Conservation (phyloP, 2,113 vertebrate genomes). For the Parus major region DNA sequence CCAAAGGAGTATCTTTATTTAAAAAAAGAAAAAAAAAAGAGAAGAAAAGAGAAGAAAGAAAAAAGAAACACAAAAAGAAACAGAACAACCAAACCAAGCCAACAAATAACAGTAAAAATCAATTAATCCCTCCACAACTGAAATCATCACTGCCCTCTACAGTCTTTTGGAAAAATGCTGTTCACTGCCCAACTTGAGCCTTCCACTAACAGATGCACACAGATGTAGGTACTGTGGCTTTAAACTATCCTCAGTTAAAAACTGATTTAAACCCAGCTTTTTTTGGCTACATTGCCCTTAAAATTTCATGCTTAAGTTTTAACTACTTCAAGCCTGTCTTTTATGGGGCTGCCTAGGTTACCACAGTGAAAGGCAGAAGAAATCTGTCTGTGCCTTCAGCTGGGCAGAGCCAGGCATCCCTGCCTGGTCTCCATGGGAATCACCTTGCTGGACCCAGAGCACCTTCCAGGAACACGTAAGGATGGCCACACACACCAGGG, state of each 20-base stretch:
- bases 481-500: background rate
- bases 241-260: background rate
- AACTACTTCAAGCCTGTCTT: background rate
- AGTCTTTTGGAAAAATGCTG: background rate
- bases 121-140: background rate
- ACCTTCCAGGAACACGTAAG: background rate
- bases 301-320: background rate
- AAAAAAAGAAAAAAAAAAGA: rapidly evolving
- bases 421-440: background rate
- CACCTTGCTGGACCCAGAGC: background rate
- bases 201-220: background rate
- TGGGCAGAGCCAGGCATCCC: background rate
- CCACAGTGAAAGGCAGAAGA: background rate
- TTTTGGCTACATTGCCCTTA: background rate
- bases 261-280: background rate
- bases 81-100: background rate
- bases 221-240: background rate
- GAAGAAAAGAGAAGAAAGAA: background rate
- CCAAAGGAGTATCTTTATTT: background rate
- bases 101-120: background rate
- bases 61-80: background rate
- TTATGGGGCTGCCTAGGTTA: background rate
- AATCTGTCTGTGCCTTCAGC: background rate
- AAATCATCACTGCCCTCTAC: constrained; percentile 61
- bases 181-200: background rate